Conservation (phyloP, 2,797 vertebrate genomes). For the Triplophysa yarkandensis region DNA sequence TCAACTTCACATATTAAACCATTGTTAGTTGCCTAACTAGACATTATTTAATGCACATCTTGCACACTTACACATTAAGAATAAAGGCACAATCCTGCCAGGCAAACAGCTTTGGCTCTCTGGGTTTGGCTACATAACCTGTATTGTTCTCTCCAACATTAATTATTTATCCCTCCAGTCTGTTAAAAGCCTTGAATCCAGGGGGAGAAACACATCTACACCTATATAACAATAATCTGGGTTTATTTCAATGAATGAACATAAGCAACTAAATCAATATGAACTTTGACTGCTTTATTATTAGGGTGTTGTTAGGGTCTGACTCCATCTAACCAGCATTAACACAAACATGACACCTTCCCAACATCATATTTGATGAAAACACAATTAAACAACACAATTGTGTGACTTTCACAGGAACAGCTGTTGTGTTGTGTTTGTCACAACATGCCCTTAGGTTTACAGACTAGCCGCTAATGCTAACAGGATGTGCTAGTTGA, state of each 20-base stretch:
- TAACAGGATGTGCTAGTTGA: slow-evolving; percentile 46
- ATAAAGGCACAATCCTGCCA: no score
- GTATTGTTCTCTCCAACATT: not conserved
- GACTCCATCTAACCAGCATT: not conserved
- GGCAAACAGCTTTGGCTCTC: no score
- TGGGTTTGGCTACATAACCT: no score
- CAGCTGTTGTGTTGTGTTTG: not conserved
- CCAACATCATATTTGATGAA: not conserved
- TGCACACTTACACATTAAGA: no score
- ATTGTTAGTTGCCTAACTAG: no score
- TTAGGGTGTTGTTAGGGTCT: not conserved
- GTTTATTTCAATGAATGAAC: not conserved
- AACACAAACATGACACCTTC: not conserved
- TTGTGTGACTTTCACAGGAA: not conserved
- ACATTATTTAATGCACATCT: no score
- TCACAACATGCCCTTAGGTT: slow-evolving; percentile 20
- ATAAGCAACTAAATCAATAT: not conserved
- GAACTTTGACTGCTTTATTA: not conserved
- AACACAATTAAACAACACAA: not conserved
- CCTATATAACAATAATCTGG: not conserved
- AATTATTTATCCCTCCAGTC: no score
- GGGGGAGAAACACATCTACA: no score
- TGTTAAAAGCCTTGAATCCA: no score
- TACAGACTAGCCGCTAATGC: slow-evolving; percentile 45
- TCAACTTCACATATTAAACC: no score